These are phyloP conservation scores for Anolis apletophallus DNA, from an alignment of 2,797 vertebrate species.

Conservation along the genomic window DNA sequence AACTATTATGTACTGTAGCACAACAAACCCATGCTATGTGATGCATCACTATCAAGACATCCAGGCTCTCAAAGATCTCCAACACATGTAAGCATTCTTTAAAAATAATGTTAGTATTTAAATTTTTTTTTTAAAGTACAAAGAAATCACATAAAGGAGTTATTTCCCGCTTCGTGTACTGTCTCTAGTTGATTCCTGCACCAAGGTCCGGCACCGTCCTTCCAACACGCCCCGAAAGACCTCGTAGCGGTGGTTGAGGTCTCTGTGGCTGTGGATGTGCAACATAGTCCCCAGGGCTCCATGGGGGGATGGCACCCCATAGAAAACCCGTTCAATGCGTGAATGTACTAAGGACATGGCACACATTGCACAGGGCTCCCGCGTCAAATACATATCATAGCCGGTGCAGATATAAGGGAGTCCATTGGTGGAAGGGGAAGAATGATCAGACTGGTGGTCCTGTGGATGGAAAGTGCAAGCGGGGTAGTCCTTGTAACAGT, in stretches of 20 bases:
- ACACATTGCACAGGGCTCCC: conserved; percentile 91
- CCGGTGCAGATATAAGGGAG: conserved; percentile 89
- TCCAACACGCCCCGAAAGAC: conserved; percentile 85
- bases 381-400: conserved; percentile 89
- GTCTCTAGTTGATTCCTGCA: not conserved
- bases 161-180: not conserved
- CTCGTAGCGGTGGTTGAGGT: conserved; percentile 89
- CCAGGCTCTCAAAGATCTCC: not conserved
- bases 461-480: conserved; percentile 67
- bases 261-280: conserved; percentile 84
- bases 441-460: rapidly evolving
- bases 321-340: conserved; percentile 87
- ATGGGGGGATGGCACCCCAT: conserved; percentile 77
- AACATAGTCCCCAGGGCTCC: conserved; percentile 86
- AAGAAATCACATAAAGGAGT: not conserved
- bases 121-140: not conserved
- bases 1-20: not conserved
- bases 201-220: conserved; percentile 77
- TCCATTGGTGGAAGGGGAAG: rapidly evolving
- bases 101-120: not conserved
- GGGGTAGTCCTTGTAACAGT: conserved; percentile 71
- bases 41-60: no score
- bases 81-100: not conserved
- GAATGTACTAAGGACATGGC: conserved; percentile 92
- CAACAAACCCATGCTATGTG: no score